phyloP scores from a whole-genome alignment of 2,113 vertebrate species.

The Apistogramma diplotaenia region DNA sequence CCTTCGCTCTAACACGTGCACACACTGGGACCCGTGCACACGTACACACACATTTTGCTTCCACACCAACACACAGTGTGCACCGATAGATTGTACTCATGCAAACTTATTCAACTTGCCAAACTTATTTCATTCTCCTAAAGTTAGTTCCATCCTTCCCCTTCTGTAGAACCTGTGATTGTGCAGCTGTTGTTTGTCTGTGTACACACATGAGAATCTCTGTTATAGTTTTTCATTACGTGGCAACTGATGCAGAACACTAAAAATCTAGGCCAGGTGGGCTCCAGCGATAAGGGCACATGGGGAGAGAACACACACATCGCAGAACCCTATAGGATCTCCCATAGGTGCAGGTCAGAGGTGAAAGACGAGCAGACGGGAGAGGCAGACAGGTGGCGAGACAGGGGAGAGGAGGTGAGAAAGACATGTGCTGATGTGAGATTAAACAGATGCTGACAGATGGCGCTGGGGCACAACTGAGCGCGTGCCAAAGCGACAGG shows the following conservation, averaged over 20 bases:
- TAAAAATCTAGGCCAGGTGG: slow-evolving; percentile 52
- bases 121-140: slow-evolving; percentile 1
- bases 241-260: slow-evolving; percentile 32
- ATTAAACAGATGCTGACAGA: slow-evolving; percentile 72
- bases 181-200: slow-evolving; percentile 1
- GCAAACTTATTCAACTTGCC: neutral
- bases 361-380: slow-evolving; percentile 61
- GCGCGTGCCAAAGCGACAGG: slow-evolving; percentile 36
- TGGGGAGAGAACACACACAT: slow-evolving; percentile 11
- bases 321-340: slow-evolving; percentile 5
- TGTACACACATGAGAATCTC: neutral
- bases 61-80: neutral
- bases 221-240: slow-evolving; percentile 10
- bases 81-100: neutral
- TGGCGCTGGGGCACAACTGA: slow-evolving; percentile 47
- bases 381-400: slow-evolving; percentile 21
- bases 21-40: neutral
- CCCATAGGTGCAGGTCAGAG: slow-evolving; percentile 48
- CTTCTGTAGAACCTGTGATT: neutral
- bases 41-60: neutral
- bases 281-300: slow-evolving; percentile 43
- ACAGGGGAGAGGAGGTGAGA: slow-evolving; percentile 39
- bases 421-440: slow-evolving; percentile 53
- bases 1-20: slow-evolving; percentile 10
- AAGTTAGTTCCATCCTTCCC: neutral